Evolutionary conservation across 92 coral and sea anemone genomes (phyloP), one percentile per base, ranked within the genome.

Genomic region (Palythoa grandiflora): DNA sequence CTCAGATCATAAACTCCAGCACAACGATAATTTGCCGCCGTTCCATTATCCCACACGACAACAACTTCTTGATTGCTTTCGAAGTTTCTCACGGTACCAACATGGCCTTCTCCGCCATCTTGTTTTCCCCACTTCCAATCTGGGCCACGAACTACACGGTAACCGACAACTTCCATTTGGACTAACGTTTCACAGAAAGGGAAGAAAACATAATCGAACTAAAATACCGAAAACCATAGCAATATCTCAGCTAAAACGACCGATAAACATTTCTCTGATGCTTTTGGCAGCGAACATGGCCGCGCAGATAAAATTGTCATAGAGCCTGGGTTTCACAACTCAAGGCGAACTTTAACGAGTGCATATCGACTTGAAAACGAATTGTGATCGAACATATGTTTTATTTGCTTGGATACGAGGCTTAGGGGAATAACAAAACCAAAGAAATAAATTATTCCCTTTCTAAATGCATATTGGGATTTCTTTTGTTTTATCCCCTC

Each of bases 41-140:
- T 97, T 5, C 99, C 99, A 83, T 97, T 97, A 78, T 97, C 99
- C 99, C 99, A 97, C 40, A 97, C 99, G 71, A 96, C 98, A n/a
- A 97, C 99, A 36, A 97, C 99, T 73, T 97, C 99, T 91, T 97
- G 97, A 44, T 92, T 93, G 68, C 99, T 97, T 91, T 97, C 99
- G 71, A 97, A 97, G 87, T 93, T 95, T 66, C 99, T 90, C 74
- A 97, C 99, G 16, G 98, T 97, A 47, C 99, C 99, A 15, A 97
- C 93, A 75, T 97, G 99, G 2, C 99, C 99, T 73, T 97, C 99
- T 57, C 99, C 99, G 60, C 99, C 99, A 89, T 97, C 99, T 87
- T 97, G 99, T 79, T 97, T 97, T 87, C 99, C 99, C 99, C 99
- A 97, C 85, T 96, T 95, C 99, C 99, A 97, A 88, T 97, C 99